Base-by-base conservation (phyloP, 2,113 vertebrate species). In the Alectura lathami region DNA sequence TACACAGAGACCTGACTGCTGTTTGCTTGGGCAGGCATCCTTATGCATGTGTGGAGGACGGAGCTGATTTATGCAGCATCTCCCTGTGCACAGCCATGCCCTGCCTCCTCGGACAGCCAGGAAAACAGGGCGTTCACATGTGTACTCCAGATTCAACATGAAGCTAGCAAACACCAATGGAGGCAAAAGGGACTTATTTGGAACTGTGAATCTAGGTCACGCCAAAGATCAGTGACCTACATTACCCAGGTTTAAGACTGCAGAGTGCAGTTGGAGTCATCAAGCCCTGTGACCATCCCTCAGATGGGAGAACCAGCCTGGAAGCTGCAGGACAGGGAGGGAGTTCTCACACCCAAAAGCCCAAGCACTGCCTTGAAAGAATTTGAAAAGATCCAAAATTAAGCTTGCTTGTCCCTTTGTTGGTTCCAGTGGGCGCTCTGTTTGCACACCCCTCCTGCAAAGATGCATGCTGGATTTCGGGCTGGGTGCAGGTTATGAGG, bases 181-280 rank as follows among this genome's bases (percentile, higher is more conserved):
- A 56, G 75, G 83, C 88, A 89, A 94, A 94, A 87, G 40, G 82
- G 69, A 84, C 89, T 96, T 90, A 45, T 97, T 89, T 96, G 78
- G 74, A 96, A 83, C 94, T 51, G 43, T 74, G 91, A 95, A 97
- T 96, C 75, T 89, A 91, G 97, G 96, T 87, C 94, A 59, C 13
- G 47, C 78, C 62, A 83, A 81, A 95, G 87, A 95, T 43, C 56
- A 40, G 91, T 2, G 45, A 91, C 96, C 96, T 95, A 91, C 85
- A 95, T 97, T 97, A 88, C 45, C 82, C 69, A 70, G 89, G 50
- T 87, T 93, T 81, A 94, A 91, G 94, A 86, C 14, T 67, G 32
- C 53, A 93, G 94, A 45, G 54, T 83, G 73, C 95, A 77, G 83
- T 26, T n/a, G n/a, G 10, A 8, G 42, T 43, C 9, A 3, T 32